Evolutionary conservation across 2,888 invertebrate genomes (phyloP), one percentile per base, ranked within the genome.

Genomic region (Scrobipalpa costella): DNA sequence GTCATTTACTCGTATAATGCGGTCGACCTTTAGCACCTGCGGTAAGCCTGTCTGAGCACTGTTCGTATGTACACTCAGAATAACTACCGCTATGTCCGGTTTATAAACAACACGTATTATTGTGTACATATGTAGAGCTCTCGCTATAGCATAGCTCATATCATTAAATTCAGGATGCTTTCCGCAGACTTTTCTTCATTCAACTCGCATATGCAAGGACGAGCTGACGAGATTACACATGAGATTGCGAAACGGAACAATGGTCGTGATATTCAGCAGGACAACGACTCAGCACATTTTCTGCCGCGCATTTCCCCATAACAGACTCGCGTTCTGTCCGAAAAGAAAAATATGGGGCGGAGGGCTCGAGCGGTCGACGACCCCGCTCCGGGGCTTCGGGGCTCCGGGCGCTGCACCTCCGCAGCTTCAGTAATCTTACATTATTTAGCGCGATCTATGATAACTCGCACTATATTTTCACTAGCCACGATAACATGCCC

Each of bases 271-370:
- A 86, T 85, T 87, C 84, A 84, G 82, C 77, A 83, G 81, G 80
- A 83, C 77, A 82, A 74, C 84, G 79, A 85, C 84, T 81, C 73
- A 81, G 86, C 85, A 85, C 77, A 87, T 86, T 88, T 82, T 72
- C 76, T 73, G 77, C 79, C n/a, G n/a, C 76, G 68, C 73, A 75
- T 75, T 75, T 78, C 78, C 66, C 71, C 69, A 74, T 74, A 17
- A 74, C 79, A 77, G 79, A 80, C 79, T 79, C 81, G 77, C 79
- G 77, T 76, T 80, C 80, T 86, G 90, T 86, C 88, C 88, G 86
- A 86, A 85, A 87, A 88, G 88, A 88, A 88, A 89, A 88, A 87
- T 88, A 80, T 84, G 81, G 84, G 83, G 81, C 81, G 84, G 71
- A 38, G 77, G 79, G 78, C 82, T 80, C 76, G 78, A 71, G 80